Evolutionary conservation across 2,888 invertebrate species (phyloP), one percentile per base, ranked within the genome.

Genomic region (Busseola fusca): DNA sequence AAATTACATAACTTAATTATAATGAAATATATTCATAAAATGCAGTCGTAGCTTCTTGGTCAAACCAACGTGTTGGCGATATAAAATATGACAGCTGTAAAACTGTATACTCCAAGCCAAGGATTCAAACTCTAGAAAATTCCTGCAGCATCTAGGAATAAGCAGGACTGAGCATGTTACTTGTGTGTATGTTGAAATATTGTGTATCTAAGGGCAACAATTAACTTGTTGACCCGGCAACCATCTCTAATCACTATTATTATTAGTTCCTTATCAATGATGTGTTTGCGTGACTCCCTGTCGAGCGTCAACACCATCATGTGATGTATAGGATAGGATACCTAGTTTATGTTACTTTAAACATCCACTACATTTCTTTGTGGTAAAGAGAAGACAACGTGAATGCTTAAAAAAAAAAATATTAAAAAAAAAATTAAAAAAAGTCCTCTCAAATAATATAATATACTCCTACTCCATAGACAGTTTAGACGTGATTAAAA

Each of bases 191-290:
- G 67, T 79, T 75, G 25, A 72, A 86, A 85, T 84, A 87, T 77
- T 50, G 57, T 78, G 65, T 81, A 87, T 88, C 84, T 87, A 83
- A 87, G 84, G 86, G 84, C 84, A 88, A 88, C 84, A 89, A 88
- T 93, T 93, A 91, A 92, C 93, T 89, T 91, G 88, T 92, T 92
- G 93, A 93, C 94, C 93, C 76, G 88, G 91, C 91, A 91, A 93
- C 92, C 74, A 73, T 82, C 74, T 83, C 83, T 89, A 87, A 88
- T 87, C 84, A 78, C 79, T 84, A 84, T 83, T 87, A 82, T 85
- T 86, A 82, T 80, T 83, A 81, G 73, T 77, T 64, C 37, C 64
- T 84, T 91, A 91, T 90, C 89, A 74, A 68, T 76, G 87, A 91
- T 92, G 88, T 83, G 84, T 89, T 85, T 90, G 88, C 86, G 82